Percentiles rank a stretch among this genome's conserved stretches.
These are phyloP conservation scores for Stenodera caucasica DNA, from an alignment of 2,888 invertebrate species.

Conservation along the genomic window DNA sequence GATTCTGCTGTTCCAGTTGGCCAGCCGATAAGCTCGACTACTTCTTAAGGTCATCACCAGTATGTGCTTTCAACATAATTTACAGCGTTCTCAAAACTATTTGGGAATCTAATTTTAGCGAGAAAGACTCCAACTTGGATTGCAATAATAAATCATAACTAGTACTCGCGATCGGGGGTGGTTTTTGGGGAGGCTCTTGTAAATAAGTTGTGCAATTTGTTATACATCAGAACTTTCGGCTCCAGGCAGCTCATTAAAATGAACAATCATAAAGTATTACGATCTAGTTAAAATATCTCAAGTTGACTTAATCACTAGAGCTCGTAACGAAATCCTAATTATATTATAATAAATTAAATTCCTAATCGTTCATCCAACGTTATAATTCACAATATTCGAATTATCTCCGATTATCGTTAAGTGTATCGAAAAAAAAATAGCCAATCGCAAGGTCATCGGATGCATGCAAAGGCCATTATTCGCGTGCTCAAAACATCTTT, in stretches of 20 bases:
- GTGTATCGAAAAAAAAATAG: not conserved
- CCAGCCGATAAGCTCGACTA: not conserved
- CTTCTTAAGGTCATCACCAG: not conserved
- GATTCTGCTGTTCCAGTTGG: not conserved
- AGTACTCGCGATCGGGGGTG: conserved; percentile 2
- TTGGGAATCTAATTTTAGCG: not conserved
- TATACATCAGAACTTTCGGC: conserved; percentile 20
- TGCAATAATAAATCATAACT: conserved; percentile 20
- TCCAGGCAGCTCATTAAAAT: conserved; percentile 2
- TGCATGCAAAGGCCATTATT: conserved; percentile 21
- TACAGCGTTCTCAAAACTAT: conserved; percentile 6
- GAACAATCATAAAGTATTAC: not conserved
- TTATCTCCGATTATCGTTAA: not conserved
- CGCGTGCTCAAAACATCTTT: conserved; percentile 17
- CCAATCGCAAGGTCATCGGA: conserved; percentile 19
- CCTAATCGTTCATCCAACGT: too few species aligned
- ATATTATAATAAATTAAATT: not conserved
- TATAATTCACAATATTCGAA: not conserved
- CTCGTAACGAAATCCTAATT: not conserved
- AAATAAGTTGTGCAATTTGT: conserved; percentile 29
- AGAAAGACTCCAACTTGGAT: not conserved
- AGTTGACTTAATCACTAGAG: not conserved
- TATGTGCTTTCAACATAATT: not conserved
- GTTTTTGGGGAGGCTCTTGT: conserved; percentile 15
- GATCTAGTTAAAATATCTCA: not conserved